A percentile compares a stretch with the other conserved stretches of the same genome.
Evolutionary conservation across 2,797 vertebrate genomes (phyloP).

Genomic region (Enteromius trimaculatus): DNA sequence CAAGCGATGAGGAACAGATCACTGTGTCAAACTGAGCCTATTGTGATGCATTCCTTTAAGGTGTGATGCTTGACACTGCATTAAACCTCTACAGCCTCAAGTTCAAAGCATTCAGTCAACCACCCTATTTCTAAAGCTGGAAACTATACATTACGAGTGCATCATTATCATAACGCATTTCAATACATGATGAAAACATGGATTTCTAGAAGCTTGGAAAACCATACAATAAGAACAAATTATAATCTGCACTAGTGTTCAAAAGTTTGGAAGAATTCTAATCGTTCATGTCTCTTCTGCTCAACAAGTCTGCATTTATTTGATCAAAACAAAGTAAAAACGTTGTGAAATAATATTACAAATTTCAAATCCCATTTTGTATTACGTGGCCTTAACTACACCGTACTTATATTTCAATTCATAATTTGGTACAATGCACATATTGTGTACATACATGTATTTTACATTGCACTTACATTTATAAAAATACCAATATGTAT

Average conservation of each 20-base stretch:
- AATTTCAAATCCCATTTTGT: no score
- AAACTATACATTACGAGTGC: neutral
- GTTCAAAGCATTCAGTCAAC: neutral
- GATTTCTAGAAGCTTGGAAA: neutral
- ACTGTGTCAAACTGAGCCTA: neutral
- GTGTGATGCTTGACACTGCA: neutral
- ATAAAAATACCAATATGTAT: no score
- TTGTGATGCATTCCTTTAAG: neutral
- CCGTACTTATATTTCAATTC: no score
- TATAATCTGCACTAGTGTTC: neutral
- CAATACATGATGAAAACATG: neutral
- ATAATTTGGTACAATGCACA: no score
- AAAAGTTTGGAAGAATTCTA: neutral
- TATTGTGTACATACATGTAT: no score
- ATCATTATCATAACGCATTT: neutral
- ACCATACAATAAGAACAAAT: neutral
- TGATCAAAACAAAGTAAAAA: neutral
- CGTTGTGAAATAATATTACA: neutral
- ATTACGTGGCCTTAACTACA: no score
- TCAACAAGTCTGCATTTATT: neutral
- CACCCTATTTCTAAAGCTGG: neutral
- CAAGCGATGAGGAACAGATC: neutral
- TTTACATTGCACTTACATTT: no score
- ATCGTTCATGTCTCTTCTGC: neutral
- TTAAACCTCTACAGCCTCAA: neutral